Base-by-base conservation (phyloP, 2,888 invertebrate genomes). In the Melangyna quadrimaculata region DNA sequence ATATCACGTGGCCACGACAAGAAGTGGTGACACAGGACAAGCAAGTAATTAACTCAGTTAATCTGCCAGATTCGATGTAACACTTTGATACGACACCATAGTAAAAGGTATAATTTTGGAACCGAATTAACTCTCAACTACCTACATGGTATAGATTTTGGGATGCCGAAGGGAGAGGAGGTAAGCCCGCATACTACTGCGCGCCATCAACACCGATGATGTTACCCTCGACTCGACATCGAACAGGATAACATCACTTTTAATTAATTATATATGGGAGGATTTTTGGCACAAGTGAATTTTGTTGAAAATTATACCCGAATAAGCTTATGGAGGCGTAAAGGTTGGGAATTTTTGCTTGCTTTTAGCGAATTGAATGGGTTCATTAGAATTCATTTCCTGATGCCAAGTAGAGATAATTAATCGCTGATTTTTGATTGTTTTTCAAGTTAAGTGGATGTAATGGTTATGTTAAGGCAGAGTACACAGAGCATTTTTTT, bases 1-100 rank as follows among this genome's bases (percentile, higher is more conserved):
- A 70, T 73, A 81, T 78, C 86, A 77, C 86, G 77, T 86, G 81
- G 73, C 69, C 57, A 63, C 35, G 73, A 77, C 81, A 81, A 81
- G 86, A 81, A 81, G 77, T 73, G 86, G 86, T 78, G 86, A 86
- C 86, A 86, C 45, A 86, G 86, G 86, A 86, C 86, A 86, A 81
- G 77, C 81, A 57, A 86, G 86, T 86, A 86, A 86, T 86, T 86
- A 86, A 86, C 86, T 86, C 74, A 78, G 86, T 86, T 86, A 86
- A 86, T 86, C 81, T 86, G 77, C 61, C 69, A 73, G 73, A 73
- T 80, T 86, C 86, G 77, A 61, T 81, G 86, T 86, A 78, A 78
- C 81, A 77, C 73, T 81, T 75, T 67, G 69, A 81, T 86, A 72
- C 53, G 65, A 71, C 67, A 53, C 74, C 32, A 40, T 69, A 55